Conservation (phyloP, 2,888 invertebrate genomes). For the Gerris lacustris region DNA sequence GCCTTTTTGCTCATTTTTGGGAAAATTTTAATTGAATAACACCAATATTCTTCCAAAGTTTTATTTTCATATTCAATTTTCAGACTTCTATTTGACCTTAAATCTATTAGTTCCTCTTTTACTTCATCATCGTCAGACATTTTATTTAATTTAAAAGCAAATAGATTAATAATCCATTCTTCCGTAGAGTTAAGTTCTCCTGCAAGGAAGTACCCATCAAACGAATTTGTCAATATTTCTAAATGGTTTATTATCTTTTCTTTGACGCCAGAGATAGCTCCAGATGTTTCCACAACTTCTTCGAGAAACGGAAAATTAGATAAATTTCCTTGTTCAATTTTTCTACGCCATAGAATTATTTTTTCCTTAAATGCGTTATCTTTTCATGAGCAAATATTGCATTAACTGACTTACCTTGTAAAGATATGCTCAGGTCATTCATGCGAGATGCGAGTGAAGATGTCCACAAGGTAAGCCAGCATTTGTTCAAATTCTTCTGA, state of each 20-base stretch:
- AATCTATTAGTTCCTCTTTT: background rate
- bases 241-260: background rate
- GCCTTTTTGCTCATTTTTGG: no score
- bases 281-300: background rate
- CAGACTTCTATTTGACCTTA: background rate
- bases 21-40: no score
- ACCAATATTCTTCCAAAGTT: background rate
- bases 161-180: background rate
- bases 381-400: background rate
- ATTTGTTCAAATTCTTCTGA: background rate
- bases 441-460: background rate
- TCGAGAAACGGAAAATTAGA: background rate
- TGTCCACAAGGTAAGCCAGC: background rate
- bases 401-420: background rate
- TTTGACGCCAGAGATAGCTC: background rate
- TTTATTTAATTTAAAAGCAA: background rate
- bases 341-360: background rate
- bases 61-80: background rate
- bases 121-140: background rate
- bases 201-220: background rate
- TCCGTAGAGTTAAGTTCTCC: background rate
- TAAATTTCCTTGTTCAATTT: background rate
- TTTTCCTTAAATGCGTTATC: no score
- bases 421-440: background rate
- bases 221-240: background rate